These are phyloP conservation scores for Australoheros facetus DNA, from an alignment of 2,797 vertebrate species.

Conservation along the genomic window DNA sequence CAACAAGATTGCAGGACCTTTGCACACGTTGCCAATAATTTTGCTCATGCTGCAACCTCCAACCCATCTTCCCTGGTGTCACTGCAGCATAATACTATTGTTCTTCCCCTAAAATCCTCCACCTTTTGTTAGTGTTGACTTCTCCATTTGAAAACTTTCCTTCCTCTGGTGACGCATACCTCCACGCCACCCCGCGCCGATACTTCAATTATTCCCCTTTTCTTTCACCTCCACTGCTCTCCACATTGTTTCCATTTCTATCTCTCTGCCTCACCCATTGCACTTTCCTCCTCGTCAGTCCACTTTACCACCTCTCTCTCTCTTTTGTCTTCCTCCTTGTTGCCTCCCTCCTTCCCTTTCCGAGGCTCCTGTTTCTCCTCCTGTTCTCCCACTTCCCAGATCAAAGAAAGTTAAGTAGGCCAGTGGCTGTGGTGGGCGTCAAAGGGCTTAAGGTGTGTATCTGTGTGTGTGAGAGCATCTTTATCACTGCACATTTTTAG, in stretches of 20 bases:
- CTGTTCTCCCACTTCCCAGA: conserved; percentile 46
- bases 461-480: conserved; percentile 13
- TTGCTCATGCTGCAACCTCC: too few species aligned
- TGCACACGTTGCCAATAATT: too few species aligned
- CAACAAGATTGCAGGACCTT: too few species aligned
- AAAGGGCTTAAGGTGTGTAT: conserved; percentile 47
- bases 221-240: neutral
- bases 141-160: neutral
- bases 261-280: neutral
- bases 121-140: neutral
- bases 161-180: neutral
- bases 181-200: neutral
- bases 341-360: conserved; percentile 15
- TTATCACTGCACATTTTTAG: conserved; percentile 35
- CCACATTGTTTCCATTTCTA: neutral
- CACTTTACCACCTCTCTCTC: conserved; percentile 2
- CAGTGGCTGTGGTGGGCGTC: conserved; percentile 59
- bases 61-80: too few species aligned
- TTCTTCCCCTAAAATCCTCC: neutral
- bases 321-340: neutral
- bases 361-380: conserved; percentile 8
- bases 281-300: conserved; percentile 17
- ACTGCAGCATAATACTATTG: neutral
- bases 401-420: conserved; percentile 71
- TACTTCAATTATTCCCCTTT: neutral